These are phyloP conservation scores for Leucophora obtusa DNA, from an alignment of 2,888 invertebrate genomes.

Conservation along the genomic window DNA sequence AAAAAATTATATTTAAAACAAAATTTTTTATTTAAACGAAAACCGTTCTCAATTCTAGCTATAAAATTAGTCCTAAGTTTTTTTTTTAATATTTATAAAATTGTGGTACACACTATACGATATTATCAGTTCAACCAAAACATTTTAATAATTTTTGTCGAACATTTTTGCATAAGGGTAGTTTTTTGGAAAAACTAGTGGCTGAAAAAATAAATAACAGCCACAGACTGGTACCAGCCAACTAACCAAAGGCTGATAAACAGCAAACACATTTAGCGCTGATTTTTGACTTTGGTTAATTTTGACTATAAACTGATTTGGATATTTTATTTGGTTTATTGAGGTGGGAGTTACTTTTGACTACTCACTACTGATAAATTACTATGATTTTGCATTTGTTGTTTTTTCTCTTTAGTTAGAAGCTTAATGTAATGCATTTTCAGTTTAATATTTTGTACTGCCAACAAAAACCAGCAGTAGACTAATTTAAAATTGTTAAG, in stretches of 20 bases:
- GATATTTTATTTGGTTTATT: conserved; percentile 23
- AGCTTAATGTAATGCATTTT: conserved; percentile 35
- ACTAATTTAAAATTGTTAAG: conserved; percentile 64
- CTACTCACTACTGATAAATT: conserved; percentile 53
- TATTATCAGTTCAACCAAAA: background rate
- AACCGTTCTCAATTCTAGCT: no score
- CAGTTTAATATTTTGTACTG: conserved; percentile 51
- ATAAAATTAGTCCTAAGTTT: no score
- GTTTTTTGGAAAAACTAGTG: conserved; percentile 1
- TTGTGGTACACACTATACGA: no score
- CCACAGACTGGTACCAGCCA: conserved; percentile 57
- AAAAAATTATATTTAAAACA: no score
- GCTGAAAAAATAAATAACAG: conserved; percentile 55
- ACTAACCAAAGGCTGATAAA: conserved; percentile 7
- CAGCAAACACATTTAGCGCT: conserved; percentile 40
- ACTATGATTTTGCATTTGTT: conserved; percentile 39
- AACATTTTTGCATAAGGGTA: conserved; percentile 21
- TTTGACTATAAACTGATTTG: conserved; percentile 40
- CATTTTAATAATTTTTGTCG: background rate
- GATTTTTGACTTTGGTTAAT: conserved; percentile 59
- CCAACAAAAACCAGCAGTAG: conserved; percentile 48
- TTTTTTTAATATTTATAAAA: no score
- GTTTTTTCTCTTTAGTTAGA: conserved; percentile 2
- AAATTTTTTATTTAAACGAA: no score
- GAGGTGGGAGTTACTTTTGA: conserved; percentile 36